Evolutionary conservation across 2,113 vertebrate species (phyloP).

Genomic region (Epinephelus fuscoguttatus): DNA sequence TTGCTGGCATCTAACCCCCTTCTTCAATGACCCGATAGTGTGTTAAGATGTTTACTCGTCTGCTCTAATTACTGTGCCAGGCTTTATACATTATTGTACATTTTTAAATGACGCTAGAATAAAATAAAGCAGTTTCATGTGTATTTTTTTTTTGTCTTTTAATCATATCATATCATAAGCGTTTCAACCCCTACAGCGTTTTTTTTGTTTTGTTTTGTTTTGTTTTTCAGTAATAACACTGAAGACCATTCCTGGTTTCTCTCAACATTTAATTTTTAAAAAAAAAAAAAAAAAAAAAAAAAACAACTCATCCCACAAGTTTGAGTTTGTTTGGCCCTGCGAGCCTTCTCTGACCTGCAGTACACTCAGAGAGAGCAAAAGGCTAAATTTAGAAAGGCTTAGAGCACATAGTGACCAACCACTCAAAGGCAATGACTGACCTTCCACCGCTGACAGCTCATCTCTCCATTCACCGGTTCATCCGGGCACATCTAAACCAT

Average conservation of each 20-base stretch:
- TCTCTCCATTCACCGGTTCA: slow-evolving; percentile 61
- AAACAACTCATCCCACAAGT: slow-evolving; percentile 14
- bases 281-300: neutral
- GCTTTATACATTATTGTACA: neutral
- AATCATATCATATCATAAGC: neutral
- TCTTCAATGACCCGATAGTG: neutral
- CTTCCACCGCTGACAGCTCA: slow-evolving; percentile 75
- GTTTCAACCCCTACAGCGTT: neutral
- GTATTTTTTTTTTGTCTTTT: neutral
- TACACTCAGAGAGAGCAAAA: slow-evolving; percentile 65
- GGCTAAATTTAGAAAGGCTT: slow-evolving; percentile 84
- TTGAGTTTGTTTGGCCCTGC: slow-evolving; percentile 59
- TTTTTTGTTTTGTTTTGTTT: no score
- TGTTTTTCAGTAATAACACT: neutral
- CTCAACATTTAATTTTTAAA: neutral
- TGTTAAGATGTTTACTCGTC: neutral
- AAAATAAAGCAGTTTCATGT: neutral
- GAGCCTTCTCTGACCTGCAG: slow-evolving; percentile 68
- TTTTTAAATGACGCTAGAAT: neutral
- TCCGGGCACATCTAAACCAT: slow-evolving; percentile 50
- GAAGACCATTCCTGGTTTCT: neutral
- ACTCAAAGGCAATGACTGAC: slow-evolving; percentile 77
- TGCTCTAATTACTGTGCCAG: neutral
- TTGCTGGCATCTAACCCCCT: neutral
- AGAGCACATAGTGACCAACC: slow-evolving; percentile 77